Base-by-base conservation (phyloP, 2,113 vertebrate species). In the Eulemur rufifrons region DNA sequence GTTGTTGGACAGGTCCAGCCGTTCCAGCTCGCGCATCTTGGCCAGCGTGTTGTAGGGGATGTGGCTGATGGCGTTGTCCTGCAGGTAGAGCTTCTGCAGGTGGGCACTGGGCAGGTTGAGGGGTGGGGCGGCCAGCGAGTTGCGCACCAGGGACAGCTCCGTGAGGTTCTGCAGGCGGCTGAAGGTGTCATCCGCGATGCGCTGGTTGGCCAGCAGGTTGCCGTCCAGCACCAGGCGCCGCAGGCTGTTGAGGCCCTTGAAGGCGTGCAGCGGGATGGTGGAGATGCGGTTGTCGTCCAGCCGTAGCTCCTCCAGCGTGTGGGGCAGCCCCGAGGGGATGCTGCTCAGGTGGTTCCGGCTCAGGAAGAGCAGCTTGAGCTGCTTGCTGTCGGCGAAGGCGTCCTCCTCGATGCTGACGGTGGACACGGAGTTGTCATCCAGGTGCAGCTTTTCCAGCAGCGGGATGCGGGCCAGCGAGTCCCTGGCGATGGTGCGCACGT, bases 251-350 rank as follows among this genome's bases (percentile, higher is more conserved):
- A 99, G 98, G 32, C 99, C 99, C 92, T 99, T 98, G 98, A 99
- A 99, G 61, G 99, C 99, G 0, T 99, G 99, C 10, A 99, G 99
- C 0, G 99, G 99, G 95, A 99, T 99, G 93, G 99, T 99, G 97
- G 99, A 99, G 95, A 99, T 99, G 17, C 99, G 99, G 98, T 99
- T 99, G 97, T 99, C 99, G 23, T 99, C 99, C 84, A 99, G 83
- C 0, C 99, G 98, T 39, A 99, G 98, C 98, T 99, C 99, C 97
- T 99, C 99, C 96, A 99, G 97, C 0, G 99, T 99, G 34, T 98
- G 99, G 0, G 99, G 99, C 66, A 99, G 97, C 23, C 99, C 99
- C 0, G 99, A 98, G 0, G 99, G 99, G 52, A 99, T 99, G 98
- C 99, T 99, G 95, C 99, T 99, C 27, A 99, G 98, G 97, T 99